Evolutionary conservation across 2,797 vertebrate genomes (phyloP), one percentile per base, ranked within the genome.

Genomic region (Chaenodraco wilsoni): DNA sequence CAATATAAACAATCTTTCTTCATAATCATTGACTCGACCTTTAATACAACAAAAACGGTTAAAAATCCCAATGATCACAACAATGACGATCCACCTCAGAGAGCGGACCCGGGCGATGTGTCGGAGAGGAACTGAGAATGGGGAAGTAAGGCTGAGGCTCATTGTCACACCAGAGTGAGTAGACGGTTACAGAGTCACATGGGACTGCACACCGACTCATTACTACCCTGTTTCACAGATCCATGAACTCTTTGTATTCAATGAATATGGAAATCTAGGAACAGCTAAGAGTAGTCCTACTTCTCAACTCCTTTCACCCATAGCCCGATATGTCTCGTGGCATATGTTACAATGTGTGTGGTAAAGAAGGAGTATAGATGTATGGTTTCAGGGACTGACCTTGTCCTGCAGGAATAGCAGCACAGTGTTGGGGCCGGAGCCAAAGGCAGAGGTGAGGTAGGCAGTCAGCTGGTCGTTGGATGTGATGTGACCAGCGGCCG

Each of bases 351-450:
- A 9, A 8, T 12, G n/a, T 50, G 16, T 61, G n/a, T 33, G 10
- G 12, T 40, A 44, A 21, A 65, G 52, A 27, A 51, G 16, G 5
- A 55, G 16, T 9, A 2, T 14, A 27, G 12, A 33, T 27, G 40
- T 40, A 17, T 61, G 33, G 33, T 72, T 11, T 8, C 14, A 2
- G 60, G 0, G 27, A 52, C 89, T 79, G 57, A 97, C 96, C 95
- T 96, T 95, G 73, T 97, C 96, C 82, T 97, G 97, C 66, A 97
- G 92, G 76, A 98, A 97, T 12, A 98, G 75, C 78, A 97, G 85
- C 77, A 96, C 93, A 1, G 94, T 97, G 71, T 91, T 93, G 49
- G 96, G 90, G 1, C 92, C 93, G 0, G 90, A 85, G 49, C 86
- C 84, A 51, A 96, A 84, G 31, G 93, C 95, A 13, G 94, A 83